Base-by-base conservation (phyloP, 1,140 invertebrate species). In the Tenebrio molitor region DNA sequence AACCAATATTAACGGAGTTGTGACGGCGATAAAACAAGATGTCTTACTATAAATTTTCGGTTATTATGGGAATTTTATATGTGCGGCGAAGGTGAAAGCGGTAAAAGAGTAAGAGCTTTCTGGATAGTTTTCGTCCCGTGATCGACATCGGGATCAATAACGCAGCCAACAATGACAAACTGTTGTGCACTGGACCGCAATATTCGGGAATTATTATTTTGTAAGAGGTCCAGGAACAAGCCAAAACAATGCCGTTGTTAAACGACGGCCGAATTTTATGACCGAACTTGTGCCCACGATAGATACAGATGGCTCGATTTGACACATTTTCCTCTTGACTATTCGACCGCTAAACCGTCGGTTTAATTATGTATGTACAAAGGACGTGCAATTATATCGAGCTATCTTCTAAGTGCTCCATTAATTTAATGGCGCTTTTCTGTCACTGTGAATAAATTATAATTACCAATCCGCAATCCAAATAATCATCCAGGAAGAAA, bases 161-260 rank as follows among this genome's bases (percentile, higher is more conserved):
- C 50, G 50, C 50, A 58, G 50, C 50, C 50, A 58, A 58, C 50
- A 58, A 58, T 58, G 50, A 58, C 50, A 58, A 58, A 58, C 50
- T 58, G 23, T 46, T 46, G 50, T 58, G 50, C 50, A 58, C 21
- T 58, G 50, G 50, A 58, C 50, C 50, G 50, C 50, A 58, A 58
- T 58, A 58, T 58, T 58, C 50, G 50, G 23, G 50, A 29, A 25
- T 58, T 58, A 58, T 58, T 58, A 58, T 58, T 58, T 58, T 58
- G 21, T 29, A 58, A 58, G 50, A 58, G 29, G 23, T 4, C 16
- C 16, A 6, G 23, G 23, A 29, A 58, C 50, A 15, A 25, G 14
- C 50, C n/a, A 29, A 50, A 58, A 58, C 46, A 53, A 25, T 10
- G 19, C 3, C 7, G 12, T 25, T 25, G 10, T 10, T 46, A 46